Conservation (phyloP, 2,888 invertebrate genomes). For the Helleia helle region DNA sequence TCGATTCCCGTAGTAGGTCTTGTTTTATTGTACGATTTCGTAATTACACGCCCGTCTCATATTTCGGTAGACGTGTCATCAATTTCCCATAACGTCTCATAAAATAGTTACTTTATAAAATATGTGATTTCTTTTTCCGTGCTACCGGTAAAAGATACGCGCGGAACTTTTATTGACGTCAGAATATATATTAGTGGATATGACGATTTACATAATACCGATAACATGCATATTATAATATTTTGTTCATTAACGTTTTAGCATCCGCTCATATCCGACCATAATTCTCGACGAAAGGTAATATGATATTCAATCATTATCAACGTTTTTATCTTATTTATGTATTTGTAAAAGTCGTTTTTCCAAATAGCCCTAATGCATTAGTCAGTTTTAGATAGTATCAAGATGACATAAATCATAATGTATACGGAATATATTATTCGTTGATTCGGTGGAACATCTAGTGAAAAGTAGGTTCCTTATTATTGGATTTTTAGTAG, state of each 20-base stretch:
- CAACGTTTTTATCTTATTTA: constrained; percentile 1
- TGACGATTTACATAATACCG: background rate
- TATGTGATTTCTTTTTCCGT: background rate
- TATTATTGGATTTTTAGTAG: too few species aligned
- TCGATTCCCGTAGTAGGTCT: constrained; percentile 20
- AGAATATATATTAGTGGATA: background rate
- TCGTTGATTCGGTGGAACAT: too few species aligned
- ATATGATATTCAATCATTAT: constrained; percentile 4
- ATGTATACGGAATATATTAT: too few species aligned
- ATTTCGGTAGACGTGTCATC: constrained; percentile 18
- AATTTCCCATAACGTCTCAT: too few species aligned
- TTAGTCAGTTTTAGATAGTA: too few species aligned
- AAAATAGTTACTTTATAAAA: too few species aligned
- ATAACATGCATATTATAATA: background rate
- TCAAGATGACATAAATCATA: too few species aligned
- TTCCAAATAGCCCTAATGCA: too few species aligned
- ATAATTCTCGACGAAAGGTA: background rate
- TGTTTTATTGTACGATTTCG: constrained; percentile 20
- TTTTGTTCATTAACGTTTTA: background rate
- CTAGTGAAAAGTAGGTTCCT: too few species aligned
- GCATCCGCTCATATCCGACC: background rate
- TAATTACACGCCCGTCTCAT: constrained; percentile 19
- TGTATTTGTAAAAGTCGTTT: too few species aligned
- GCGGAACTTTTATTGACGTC: constrained; percentile 3
- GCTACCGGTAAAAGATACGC: constrained; percentile 3